A percentile compares a stretch with the other conserved stretches of the same genome.
Conservation (phyloP, 53 echinoderm and acorn worm species). For the Astropecten irregularis region DNA sequence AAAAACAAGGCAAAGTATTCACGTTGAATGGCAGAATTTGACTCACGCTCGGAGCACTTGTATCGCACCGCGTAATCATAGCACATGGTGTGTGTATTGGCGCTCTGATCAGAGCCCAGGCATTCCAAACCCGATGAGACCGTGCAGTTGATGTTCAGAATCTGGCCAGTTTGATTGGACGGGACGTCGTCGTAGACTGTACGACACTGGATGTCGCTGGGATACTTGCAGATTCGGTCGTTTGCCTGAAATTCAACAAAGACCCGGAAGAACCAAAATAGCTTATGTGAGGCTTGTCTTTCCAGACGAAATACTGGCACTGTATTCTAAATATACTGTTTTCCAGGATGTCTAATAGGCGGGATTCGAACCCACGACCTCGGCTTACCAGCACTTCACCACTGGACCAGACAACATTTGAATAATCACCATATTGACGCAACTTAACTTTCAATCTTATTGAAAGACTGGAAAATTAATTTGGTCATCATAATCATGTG, state of each 20-base stretch:
- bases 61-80: constrained; percentile 39
- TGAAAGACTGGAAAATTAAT: too few relatives aligned
- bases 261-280: background rate
- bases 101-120: constrained; percentile 9
- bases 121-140: constrained; percentile 25
- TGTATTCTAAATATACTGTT: too few relatives aligned
- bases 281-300: too few relatives aligned
- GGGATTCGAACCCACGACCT: too few relatives aligned
- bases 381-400: too few relatives aligned
- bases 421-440: too few relatives aligned
- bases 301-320: too few relatives aligned
- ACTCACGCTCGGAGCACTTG: constrained; percentile 28
- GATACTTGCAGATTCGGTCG: constrained; percentile 3
- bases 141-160: constrained; percentile 37
- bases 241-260: constrained; percentile 20
- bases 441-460: too few relatives aligned
- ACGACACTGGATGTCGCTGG: constrained; percentile 32
- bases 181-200: constrained; percentile 28
- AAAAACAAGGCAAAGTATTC: background rate
- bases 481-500: too few relatives aligned
- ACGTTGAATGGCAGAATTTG: too few relatives aligned
- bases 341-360: too few relatives aligned
- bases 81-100: background rate
- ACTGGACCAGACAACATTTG: too few relatives aligned
- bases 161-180: constrained; percentile 32